Conservation (phyloP, 2,888 invertebrate genomes). For the Chorisops tibialis region DNA sequence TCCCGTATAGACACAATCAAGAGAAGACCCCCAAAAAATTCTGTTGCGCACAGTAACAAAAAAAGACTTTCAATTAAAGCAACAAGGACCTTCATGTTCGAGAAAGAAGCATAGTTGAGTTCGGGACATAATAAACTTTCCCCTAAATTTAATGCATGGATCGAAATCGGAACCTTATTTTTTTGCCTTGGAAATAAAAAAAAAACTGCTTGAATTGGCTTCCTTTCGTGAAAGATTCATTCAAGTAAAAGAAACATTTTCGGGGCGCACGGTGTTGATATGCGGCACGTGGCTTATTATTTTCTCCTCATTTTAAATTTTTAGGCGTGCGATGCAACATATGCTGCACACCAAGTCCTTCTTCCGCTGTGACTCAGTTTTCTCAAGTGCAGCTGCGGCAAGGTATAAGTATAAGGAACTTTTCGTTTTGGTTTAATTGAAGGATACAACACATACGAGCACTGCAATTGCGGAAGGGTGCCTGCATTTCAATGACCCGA, state of each 20-base stretch:
- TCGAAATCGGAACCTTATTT: too few relatives aligned
- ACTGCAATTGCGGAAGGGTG: slow-evolving; percentile 7
- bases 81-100: too few relatives aligned
- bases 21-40: too few relatives aligned
- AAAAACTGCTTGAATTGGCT: not conserved
- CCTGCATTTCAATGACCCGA: not conserved
- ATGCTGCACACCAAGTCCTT: slow-evolving; percentile 15
- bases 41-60: too few relatives aligned
- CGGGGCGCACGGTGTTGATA: slow-evolving; percentile 6
- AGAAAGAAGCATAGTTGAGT: too few relatives aligned
- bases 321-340: slow-evolving; percentile 17
- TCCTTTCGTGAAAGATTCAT: not conserved
- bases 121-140: too few relatives aligned
- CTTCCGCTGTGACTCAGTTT: slow-evolving; percentile 22
- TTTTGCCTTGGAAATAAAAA: too few relatives aligned
- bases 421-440: slow-evolving; percentile 3
- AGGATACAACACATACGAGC: slow-evolving; percentile 3
- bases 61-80: too few relatives aligned
- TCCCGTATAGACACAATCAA: too few relatives aligned
- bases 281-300: slow-evolving; percentile 17
- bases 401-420: slow-evolving; percentile 4
- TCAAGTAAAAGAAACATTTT: not conserved
- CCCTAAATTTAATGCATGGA: too few relatives aligned
- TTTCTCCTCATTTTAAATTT: not conserved
- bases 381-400: slow-evolving; percentile 10